Base-by-base conservation (phyloP, 2,797 vertebrate species). In the Rhynchonycteris naso region DNA sequence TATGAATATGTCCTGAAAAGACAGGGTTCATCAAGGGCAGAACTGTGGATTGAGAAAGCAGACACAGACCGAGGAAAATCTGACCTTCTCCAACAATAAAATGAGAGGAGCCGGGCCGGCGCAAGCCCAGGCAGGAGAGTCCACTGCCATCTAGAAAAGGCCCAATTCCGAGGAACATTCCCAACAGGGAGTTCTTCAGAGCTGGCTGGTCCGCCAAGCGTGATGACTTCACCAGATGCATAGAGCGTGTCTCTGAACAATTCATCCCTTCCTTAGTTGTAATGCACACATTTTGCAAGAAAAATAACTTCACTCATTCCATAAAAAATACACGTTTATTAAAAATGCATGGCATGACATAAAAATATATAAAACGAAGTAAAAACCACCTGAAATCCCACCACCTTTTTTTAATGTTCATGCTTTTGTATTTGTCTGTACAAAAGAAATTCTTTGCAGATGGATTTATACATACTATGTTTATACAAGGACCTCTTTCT, bases 301-400 rank as follows among this genome's bases (percentile, higher is more conserved):
- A 90, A 94, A 87, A 38, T 56, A 54, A 15, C 18, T 50, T 59
- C 50, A 78, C 3, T 76, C 43, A 81, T 86, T 63, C 66, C 1
- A 30, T 30, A 88, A 35, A 35, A 52, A 58, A 89, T 56, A 18
- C 3, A 58, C 33, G 30, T 43, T 88, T 58, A 59, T 50, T 94
- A 54, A 54, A 54, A 24, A 43, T 66, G 7, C 63, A 52, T 47
- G 0, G 33, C 72, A 22, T 63, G 71, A 68, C 11, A 52, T 69
- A n/a, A 56, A 95, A 63, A 52, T 74, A 33, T 52, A 63, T 71
- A 15, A 89, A 89, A 86, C 54, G 80, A 83, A 92, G 7, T n/a
- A 71, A 80, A 89, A 80, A 2, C 86, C 68, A 90, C 15, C 43
- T 90, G 47, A 68, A 93, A 96, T 59, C 28, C 10, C 7, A 78